Conservation (phyloP, 2,113 vertebrate genomes). For the Laterallus jamaicensis region DNA sequence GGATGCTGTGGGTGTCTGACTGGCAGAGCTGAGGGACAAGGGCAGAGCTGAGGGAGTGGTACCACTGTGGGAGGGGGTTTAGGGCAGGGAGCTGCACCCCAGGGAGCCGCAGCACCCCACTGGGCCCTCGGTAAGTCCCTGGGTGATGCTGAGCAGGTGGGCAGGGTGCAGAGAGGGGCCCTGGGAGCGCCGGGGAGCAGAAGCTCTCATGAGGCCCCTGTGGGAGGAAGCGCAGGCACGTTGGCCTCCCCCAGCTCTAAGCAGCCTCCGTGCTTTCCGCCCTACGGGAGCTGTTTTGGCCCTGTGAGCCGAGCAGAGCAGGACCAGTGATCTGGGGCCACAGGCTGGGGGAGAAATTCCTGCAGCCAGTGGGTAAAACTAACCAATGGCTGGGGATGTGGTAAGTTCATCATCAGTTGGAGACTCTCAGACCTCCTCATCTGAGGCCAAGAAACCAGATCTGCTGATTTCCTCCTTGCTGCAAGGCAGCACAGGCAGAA, state of each 20-base stretch:
- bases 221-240: neutral
- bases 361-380: neutral
- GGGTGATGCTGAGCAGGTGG: accelerated
- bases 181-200: neutral
- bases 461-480: conserved; percentile 47
- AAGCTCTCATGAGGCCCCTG: neutral
- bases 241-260: neutral
- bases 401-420: neutral
- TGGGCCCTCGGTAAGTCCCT: accelerated
- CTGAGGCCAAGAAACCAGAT: neutral
- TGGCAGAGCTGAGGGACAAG: neutral
- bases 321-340: accelerated
- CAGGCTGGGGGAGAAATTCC: neutral
- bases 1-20: neutral
- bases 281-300: neutral
- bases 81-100: neutral
- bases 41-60: accelerated
- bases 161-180: neutral
- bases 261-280: neutral
- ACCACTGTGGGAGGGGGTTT: accelerated
- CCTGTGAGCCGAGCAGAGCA: accelerated
- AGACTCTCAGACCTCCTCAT: neutral
- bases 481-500: neutral
- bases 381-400: neutral
- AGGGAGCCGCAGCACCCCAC: neutral